A percentile compares a stretch with the other conserved stretches of the same genome.
phyloP scores from a whole-genome alignment of 2,113 vertebrate genomes.

The Thunnus thynnus region DNA sequence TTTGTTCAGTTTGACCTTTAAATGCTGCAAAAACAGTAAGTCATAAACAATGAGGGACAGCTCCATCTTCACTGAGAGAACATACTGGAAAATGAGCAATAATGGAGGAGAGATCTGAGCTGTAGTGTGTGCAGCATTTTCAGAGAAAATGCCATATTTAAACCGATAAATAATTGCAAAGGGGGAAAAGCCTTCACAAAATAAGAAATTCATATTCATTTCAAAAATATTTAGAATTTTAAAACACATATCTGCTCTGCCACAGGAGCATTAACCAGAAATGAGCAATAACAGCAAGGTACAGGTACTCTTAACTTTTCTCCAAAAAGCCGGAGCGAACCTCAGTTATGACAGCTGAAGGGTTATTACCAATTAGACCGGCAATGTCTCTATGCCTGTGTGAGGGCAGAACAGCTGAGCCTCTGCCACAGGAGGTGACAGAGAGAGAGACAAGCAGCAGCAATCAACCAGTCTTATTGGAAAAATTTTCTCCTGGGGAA shows the following conservation, averaged over 20 bases:
- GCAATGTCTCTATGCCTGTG: conserved; percentile 27
- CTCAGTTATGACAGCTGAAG: conserved; percentile 49
- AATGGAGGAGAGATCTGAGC: conserved; percentile 3
- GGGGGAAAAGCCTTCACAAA: not conserved
- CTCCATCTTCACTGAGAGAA: conserved; percentile 7
- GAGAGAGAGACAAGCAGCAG: conserved; percentile 28
- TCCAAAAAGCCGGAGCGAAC: conserved; percentile 11
- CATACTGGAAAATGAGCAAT: conserved; percentile 7
- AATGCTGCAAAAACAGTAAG: conserved; percentile 62
- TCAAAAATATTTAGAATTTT: not conserved
- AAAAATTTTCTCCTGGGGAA: conserved; percentile 34
- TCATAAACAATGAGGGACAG: conserved; percentile 52
- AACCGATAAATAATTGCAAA: not conserved
- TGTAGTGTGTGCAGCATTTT: not conserved
- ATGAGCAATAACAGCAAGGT: not conserved
- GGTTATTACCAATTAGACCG: conserved; percentile 53
- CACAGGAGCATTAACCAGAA: too few species aligned
- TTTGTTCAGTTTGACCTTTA: conserved; percentile 72
- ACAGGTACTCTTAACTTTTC: conserved; percentile 20
- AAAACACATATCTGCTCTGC: not conserved
- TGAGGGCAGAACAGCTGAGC: conserved; percentile 49
- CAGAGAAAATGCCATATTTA: not conserved
- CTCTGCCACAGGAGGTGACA: conserved; percentile 39
- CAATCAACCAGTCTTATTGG: conserved; percentile 45
- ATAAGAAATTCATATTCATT: not conserved